Conservation (phyloP, 1,140 invertebrate species). For the Apis cerana region DNA sequence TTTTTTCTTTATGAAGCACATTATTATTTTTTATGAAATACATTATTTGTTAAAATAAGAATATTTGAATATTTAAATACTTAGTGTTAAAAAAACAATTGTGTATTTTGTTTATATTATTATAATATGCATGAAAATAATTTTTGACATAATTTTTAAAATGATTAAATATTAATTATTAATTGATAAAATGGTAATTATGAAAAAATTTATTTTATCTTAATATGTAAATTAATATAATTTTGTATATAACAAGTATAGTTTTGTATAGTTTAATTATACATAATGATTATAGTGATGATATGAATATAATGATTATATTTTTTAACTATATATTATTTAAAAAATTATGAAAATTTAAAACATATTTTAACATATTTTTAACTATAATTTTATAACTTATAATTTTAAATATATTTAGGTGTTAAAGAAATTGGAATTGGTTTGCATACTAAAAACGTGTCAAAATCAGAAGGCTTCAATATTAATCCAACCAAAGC, state of each 20-base stretch:
- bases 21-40: neutral
- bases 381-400: too few relatives aligned
- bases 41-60: neutral
- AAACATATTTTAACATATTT: neutral
- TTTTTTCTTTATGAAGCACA: neutral
- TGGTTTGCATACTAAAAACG: constrained; percentile 70
- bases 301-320: too few relatives aligned
- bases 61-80: neutral
- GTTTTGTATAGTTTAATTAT: neutral
- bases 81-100: neutral
- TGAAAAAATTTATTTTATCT: neutral
- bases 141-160: neutral
- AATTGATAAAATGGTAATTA: neutral
- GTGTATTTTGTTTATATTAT: constrained; percentile 12
- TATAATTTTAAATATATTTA: constrained; percentile 23
- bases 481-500: constrained; percentile 56
- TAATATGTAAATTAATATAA: neutral
- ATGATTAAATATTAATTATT: neutral
- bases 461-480: constrained; percentile 62
- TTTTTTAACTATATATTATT: neutral
- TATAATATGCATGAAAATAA: neutral
- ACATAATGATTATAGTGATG: too few relatives aligned
- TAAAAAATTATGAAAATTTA: neutral
- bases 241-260: too few relatives aligned
- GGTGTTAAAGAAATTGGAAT: constrained; percentile 74